These are phyloP conservation scores for Sitodiplosis mosellana DNA, from an alignment of 1,140 invertebrate genomes.

Conservation along the genomic window DNA sequence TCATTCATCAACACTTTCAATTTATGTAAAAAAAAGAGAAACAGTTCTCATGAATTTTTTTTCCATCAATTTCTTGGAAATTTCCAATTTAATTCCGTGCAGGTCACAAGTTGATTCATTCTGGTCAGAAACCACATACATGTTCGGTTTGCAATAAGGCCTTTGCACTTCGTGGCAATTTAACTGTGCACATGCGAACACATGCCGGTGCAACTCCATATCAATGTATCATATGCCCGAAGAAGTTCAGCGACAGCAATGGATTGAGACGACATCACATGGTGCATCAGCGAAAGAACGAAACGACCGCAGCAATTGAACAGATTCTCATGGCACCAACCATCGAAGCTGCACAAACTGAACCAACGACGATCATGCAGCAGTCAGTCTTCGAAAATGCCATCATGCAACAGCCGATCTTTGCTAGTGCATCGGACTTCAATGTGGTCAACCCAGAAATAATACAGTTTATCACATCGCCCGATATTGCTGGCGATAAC, in stretches of 20 bases:
- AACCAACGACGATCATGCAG: too few relatives aligned
- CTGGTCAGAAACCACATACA: background rate
- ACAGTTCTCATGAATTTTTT: conserved; percentile 35
- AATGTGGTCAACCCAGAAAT: too few relatives aligned
- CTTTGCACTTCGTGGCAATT: background rate
- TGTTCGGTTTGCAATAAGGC: background rate
- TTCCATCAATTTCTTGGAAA: conserved; percentile 2
- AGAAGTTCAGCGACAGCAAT: background rate
- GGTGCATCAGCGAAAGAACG: background rate
- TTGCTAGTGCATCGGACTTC: too few relatives aligned
- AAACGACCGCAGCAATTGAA: too few relatives aligned
- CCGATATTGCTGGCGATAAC: too few relatives aligned
- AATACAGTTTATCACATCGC: too few relatives aligned
- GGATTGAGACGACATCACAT: background rate
- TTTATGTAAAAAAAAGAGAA: conserved; percentile 42
- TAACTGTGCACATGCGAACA: conserved; percentile 1
- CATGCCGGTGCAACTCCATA: conserved; percentile 1
- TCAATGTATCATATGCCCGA: background rate
- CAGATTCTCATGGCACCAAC: too few relatives aligned
- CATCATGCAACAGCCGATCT: too few relatives aligned
- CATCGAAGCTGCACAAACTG: too few relatives aligned
- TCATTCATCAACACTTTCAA: too few relatives aligned
- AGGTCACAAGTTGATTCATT: background rate
- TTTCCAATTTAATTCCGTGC: too few relatives aligned
- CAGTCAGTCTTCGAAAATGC: too few relatives aligned